Evolutionary conservation across 2,113 vertebrate genomes (phyloP), one percentile per base, ranked within the genome.

Genomic region (Osmerus eperlanus): DNA sequence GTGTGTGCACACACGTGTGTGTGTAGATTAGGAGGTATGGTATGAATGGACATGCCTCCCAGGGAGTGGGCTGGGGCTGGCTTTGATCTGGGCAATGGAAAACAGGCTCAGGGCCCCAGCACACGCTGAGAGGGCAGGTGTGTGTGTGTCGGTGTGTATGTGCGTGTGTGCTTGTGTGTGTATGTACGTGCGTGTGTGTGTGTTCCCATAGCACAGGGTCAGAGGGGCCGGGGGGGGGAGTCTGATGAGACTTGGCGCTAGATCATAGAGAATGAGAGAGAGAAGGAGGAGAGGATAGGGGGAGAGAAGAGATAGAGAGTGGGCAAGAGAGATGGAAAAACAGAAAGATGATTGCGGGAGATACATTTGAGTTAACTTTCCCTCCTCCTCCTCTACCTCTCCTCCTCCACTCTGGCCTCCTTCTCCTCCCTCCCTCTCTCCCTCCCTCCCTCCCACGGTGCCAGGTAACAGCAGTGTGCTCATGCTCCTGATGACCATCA

Each of bases 1-100:
- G 16, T 78, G 73, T 60, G 56, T 3, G 56, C 6, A 21, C 19
- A 11, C 0, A 19, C 8, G 16, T 71, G 16, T 78, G 73, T 60
- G 56, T n/a, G 18, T 21, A 55, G 53, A 55, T 55, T 55, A 55
- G 53, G 53, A 14, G 18, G 13, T n/a, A 21, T 60, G 18, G 13
- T n/a, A 21, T 60, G 58, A 19, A 19, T 60, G 19, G 58, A 60
- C 58, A 60, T 6, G 19, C 58, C 7, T 23, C 58, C 58, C 18
- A 3, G 19, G 19, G 18, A 21, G 3, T 19, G 19, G 58, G 58
- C 14, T 56, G 54, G 18, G 18, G 4, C 8, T 60, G 58, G 18
- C 58, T 60, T 60, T 60, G 58, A 60, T 60, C 58, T 21, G 8
- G 3, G n/a, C 58, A 19, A 9, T 9, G 21, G 19, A 19, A 21